A percentile compares a stretch with the other conserved stretches of the same genome.
Conservation (phyloP, 2,888 invertebrate genomes). For the Mythimna loreyi region DNA sequence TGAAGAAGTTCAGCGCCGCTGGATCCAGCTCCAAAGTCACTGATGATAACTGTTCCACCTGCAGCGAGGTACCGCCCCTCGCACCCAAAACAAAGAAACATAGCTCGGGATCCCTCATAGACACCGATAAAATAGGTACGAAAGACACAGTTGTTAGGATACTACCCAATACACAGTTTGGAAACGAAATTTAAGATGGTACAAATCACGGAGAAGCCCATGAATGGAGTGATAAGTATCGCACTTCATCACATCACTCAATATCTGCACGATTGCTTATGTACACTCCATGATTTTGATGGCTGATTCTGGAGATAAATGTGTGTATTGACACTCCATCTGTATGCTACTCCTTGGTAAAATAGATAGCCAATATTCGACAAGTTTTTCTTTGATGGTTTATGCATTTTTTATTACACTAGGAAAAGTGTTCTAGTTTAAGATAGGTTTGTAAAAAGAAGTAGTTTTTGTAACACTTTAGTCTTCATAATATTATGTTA, state of each 20-base stretch:
- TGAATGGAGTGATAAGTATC: constrained; percentile 37
- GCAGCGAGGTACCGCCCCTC: constrained; percentile 85
- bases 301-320: constrained; percentile 3
- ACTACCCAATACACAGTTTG: constrained; percentile 84
- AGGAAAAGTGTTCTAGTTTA: constrained; percentile 50
- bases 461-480: constrained; percentile 67
- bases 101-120: constrained; percentile 86
- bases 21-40: constrained; percentile 79
- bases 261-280: constrained; percentile 15
- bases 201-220: constrained; percentile 33
- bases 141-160: constrained; percentile 87
- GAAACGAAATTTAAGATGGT: constrained; percentile 81
- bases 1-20: constrained; percentile 83
- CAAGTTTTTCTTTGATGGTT: constrained; percentile 42
- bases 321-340: constrained; percentile 33
- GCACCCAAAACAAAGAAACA: constrained; percentile 86
- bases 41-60: constrained; percentile 84
- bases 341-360: constrained; percentile 25
- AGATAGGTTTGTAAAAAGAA: constrained; percentile 64
- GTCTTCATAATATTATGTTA: constrained; percentile 42
- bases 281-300: constrained; percentile 2
- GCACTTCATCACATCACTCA: background rate
- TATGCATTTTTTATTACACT: constrained; percentile 49
- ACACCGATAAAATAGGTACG: constrained; percentile 82
- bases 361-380: constrained; percentile 66